Base-by-base conservation (phyloP, 1,140 invertebrate species). In the Psix sp. region DNA sequence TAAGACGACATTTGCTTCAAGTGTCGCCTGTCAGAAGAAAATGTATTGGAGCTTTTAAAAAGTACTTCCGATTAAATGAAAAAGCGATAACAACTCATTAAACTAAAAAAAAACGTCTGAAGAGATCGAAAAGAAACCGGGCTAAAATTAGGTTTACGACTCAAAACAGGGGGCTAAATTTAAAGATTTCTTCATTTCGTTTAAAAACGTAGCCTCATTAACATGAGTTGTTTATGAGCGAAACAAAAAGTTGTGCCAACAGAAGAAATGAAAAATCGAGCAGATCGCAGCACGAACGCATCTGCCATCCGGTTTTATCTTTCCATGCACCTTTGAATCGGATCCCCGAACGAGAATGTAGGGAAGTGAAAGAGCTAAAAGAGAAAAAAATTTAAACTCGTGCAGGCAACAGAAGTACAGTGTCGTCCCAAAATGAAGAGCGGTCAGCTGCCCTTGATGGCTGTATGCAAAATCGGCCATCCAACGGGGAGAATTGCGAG, bases 301-400 rank as follows among this genome's bases (percentile, higher is more conserved):
- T 83, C 82, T 83, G 82, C 80, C 76, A 74, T 81, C 82, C 82
- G 80, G 82, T 83, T 83, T 83, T 83, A 81, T 83, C 80, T 80
- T 80, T 82, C 68, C 71, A 21, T 68, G 38, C 73, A 80, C 72
- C 74, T 82, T 81, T 83, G 79, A 82, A 83, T 83, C 80, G 73
- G 77, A 80, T 83, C 75, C 79, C 66, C 52, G 45, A 13, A 36
- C 45, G 59, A 74, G 65, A 57, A 63, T 36, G 51, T 43, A 52
- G 72, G 52, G 59, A 74, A 65, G 63, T n/a, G 35, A 48, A 67
- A 43, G 56, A 62, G 70, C 48, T 72, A 60, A 67, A 72, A 65
- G 68, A 71, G 38, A 36, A 59, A 67, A 57, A 67, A 51, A 74
- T 62, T 57, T 16, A 39, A 74, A 75, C 76, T 74, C 52, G 51